Percentiles rank a stretch among this genome's conserved stretches.
Conservation (phyloP, 1,140 invertebrate species). For the Cyclargus thomasi region DNA sequence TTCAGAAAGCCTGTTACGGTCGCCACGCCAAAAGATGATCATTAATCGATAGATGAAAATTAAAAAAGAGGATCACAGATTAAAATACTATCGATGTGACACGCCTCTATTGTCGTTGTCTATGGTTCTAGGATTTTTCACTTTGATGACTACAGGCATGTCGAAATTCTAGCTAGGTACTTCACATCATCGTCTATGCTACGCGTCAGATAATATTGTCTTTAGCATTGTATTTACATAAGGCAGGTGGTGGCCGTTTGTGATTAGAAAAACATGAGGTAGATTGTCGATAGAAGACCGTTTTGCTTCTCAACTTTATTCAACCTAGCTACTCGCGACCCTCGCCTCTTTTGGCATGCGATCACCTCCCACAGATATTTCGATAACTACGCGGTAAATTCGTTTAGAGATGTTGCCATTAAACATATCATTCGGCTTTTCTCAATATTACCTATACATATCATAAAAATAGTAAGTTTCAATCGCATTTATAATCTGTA, state of each 20-base stretch:
- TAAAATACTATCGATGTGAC: slow-evolving; percentile 2
- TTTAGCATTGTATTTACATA: slow-evolving; percentile 4
- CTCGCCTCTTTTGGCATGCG: slow-evolving; percentile 30
- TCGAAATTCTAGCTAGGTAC: background rate
- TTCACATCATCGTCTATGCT: background rate
- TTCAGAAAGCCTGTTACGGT: slow-evolving; percentile 23
- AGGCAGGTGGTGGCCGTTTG: slow-evolving; percentile 1
- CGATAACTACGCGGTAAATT: slow-evolving; percentile 65
- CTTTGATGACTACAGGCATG: background rate
- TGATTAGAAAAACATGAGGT: slow-evolving; percentile 10
- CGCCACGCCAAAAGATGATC: slow-evolving; percentile 18
- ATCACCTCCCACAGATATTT: slow-evolving; percentile 29
- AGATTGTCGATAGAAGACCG: background rate
- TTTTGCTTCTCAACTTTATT: slow-evolving; percentile 16
- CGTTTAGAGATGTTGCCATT: slow-evolving; percentile 67
- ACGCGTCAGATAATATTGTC: background rate
- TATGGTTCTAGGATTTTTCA: background rate
- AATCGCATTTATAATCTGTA: slow-evolving; percentile 27
- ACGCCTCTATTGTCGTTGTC: background rate
- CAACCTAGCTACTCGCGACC: slow-evolving; percentile 26
- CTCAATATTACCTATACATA: slow-evolving; percentile 58
- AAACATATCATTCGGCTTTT: slow-evolving; percentile 73
- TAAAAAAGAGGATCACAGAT: slow-evolving; percentile 11
- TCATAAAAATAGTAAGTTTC: slow-evolving; percentile 46
- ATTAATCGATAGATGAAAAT: background rate